phyloP scores from a whole-genome alignment of 2,888 invertebrate genomes.

The Zhengitettix transpicula region DNA sequence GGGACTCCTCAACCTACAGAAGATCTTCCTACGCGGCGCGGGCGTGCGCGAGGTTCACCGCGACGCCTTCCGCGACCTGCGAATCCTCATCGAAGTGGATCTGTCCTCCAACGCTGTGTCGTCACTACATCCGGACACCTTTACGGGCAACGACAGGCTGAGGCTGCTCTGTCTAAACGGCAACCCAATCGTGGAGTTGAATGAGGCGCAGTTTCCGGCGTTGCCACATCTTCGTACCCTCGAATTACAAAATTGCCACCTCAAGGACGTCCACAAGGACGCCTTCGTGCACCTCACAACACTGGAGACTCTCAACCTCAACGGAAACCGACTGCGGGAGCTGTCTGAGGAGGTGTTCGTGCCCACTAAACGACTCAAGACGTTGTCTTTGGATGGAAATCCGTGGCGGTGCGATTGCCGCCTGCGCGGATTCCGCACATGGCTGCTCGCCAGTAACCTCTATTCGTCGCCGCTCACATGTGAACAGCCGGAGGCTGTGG shows the following conservation, averaged over 20 bases:
- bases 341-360: slow-evolving; percentile 48
- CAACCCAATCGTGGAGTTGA: slow-evolving; percentile 59
- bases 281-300: slow-evolving; percentile 60
- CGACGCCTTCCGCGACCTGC: slow-evolving; percentile 73
- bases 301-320: slow-evolving; percentile 59
- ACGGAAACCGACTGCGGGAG: slow-evolving; percentile 60
- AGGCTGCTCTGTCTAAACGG: slow-evolving; percentile 62
- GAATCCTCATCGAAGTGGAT: slow-evolving; percentile 74
- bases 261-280: slow-evolving; percentile 55
- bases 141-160: slow-evolving; percentile 68
- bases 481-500: slow-evolving; percentile 43
- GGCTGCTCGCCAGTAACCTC: slow-evolving; percentile 65
- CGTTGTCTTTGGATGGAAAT: slow-evolving; percentile 65
- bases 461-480: slow-evolving; percentile 12
- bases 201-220: slow-evolving; percentile 63
- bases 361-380: slow-evolving; percentile 61
- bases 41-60: slow-evolving; percentile 58
- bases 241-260: slow-evolving; percentile 62
- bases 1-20: slow-evolving; percentile 68
- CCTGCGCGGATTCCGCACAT: slow-evolving; percentile 63
- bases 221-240: slow-evolving; percentile 65
- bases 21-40: slow-evolving; percentile 60
- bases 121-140: slow-evolving; percentile 59
- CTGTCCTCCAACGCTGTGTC: slow-evolving; percentile 66
- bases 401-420: slow-evolving; percentile 85